Conservation (phyloP, 2,888 invertebrate species). For the Cosmorhoe ocellata region DNA sequence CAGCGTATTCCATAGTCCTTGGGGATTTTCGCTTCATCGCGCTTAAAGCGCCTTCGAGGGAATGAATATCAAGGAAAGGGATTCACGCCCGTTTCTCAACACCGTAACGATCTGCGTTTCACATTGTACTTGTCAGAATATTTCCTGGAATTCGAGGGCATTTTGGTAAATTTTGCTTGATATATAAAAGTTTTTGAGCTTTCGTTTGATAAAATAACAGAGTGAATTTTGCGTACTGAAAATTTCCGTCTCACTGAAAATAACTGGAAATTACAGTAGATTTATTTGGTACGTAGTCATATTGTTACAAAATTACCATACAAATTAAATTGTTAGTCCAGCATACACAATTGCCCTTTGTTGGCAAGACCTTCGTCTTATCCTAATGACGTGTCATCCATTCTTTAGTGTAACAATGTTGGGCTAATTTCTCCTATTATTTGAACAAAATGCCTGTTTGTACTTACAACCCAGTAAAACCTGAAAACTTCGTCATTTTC, state of each 20-base stretch:
- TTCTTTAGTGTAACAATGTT: constrained; percentile 39
- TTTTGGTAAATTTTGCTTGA: constrained; percentile 10
- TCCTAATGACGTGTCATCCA: constrained; percentile 32
- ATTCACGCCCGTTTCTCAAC: constrained; percentile 38
- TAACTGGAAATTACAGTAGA: too few relatives aligned
- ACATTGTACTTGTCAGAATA: constrained; percentile 31
- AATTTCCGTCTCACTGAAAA: neutral
- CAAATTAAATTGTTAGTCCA: constrained; percentile 15
- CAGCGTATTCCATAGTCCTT: constrained; percentile 45
- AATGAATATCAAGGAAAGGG: constrained; percentile 44
- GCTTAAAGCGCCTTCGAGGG: constrained; percentile 44
- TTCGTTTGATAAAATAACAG: neutral
- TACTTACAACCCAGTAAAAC: too few relatives aligned
- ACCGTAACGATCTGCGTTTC: constrained; percentile 42
- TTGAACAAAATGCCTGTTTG: constrained; percentile 49
- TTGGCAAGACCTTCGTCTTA: constrained; percentile 25
- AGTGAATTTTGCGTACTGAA: neutral
- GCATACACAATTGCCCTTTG: constrained; percentile 19
- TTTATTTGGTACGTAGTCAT: neutral
- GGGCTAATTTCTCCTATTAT: constrained; percentile 46
- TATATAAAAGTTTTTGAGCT: constrained; percentile 1
- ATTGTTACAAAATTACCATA: constrained; percentile 16
- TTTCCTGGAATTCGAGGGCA: constrained; percentile 20
- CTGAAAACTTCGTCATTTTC: too few relatives aligned
- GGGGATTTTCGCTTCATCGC: constrained; percentile 54